Percentiles rank a stretch among this genome's conserved stretches.
Conservation (phyloP, 2,888 invertebrate genomes). For the Pecten maximus region DNA sequence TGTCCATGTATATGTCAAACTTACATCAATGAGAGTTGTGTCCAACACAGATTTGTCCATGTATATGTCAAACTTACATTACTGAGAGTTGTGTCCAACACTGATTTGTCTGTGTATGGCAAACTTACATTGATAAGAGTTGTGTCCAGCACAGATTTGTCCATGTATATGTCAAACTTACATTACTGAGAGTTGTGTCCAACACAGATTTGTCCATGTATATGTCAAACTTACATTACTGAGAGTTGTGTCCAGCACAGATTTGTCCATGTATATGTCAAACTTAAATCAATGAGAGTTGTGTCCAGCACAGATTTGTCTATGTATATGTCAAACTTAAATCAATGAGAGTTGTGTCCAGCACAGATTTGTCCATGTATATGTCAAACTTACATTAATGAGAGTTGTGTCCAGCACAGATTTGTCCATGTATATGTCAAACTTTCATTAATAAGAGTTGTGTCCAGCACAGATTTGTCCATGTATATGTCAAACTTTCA, state of each 20-base stretch:
- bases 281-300: background rate
- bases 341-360: background rate
- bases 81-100: background rate
- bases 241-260: background rate
- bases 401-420: background rate
- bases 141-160: background rate
- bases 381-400: background rate
- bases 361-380: background rate
- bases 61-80: no score
- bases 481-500: no score
- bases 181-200: background rate
- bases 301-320: background rate
- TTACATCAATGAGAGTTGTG: slow-evolving; percentile 75
- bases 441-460: background rate
- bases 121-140: background rate
- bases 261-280: no score
- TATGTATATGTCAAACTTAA: background rate
- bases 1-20: background rate
- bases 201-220: background rate
- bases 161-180: no score
- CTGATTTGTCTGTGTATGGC: background rate
- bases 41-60: slow-evolving; percentile 76
- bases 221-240: no score
- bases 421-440: background rate
- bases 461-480: background rate